Conservation (phyloP, 1,140 invertebrate genomes). For the Drosophila biarmipes region DNA sequence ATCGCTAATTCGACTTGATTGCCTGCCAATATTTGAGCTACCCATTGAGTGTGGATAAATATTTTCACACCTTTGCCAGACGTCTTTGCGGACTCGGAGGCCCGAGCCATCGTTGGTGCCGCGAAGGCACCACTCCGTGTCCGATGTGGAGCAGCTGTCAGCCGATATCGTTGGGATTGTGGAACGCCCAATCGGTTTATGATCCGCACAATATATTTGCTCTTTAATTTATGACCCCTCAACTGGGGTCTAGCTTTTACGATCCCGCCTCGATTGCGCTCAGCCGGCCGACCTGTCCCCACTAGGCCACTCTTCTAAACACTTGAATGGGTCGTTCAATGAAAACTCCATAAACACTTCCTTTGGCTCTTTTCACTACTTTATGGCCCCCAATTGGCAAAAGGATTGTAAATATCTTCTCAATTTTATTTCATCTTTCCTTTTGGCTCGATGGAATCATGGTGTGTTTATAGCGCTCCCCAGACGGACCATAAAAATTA, state of each 20-base stretch:
- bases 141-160: slow-evolving; percentile 8
- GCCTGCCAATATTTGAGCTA: slow-evolving; percentile 56
- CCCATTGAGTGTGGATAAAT: slow-evolving; percentile 47
- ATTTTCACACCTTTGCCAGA: slow-evolving; percentile 58
- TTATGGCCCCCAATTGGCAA: slow-evolving; percentile 21
- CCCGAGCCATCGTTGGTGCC: not conserved
- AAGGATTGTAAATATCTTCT: slow-evolving; percentile 34
- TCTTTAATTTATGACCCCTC: slow-evolving; percentile 34
- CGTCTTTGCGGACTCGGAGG: not conserved
- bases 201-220: slow-evolving; percentile 25
- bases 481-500: slow-evolving; percentile 37
- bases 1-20: slow-evolving; percentile 63
- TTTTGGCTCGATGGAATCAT: slow-evolving; percentile 14
- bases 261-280: slow-evolving; percentile 10
- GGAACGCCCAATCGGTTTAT: slow-evolving; percentile 32
- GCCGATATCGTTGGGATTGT: slow-evolving; percentile 28
- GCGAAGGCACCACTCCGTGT: not conserved
- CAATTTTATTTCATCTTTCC: slow-evolving; percentile 34
- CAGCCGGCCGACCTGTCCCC: slow-evolving; percentile 4
- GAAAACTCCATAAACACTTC: slow-evolving; percentile 17
- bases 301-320: not conserved
- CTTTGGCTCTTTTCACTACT: slow-evolving; percentile 6
- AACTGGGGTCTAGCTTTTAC: slow-evolving; percentile 35
- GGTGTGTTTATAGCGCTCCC: slow-evolving; percentile 20
- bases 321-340: not conserved